phyloP scores from a whole-genome alignment of 2,113 vertebrate species.

The Irena cyanogastra region DNA sequence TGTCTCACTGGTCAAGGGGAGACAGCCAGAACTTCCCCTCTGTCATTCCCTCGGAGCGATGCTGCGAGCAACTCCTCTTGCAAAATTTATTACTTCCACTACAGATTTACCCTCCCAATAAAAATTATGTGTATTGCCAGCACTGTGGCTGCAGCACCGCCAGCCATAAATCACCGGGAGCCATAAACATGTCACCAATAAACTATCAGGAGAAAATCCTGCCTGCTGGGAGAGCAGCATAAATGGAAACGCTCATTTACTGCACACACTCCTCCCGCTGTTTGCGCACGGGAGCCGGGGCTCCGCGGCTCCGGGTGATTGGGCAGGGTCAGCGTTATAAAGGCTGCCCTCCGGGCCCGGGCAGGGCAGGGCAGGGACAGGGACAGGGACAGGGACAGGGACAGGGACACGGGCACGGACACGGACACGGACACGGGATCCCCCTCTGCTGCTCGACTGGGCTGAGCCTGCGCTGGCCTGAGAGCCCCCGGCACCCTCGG shows the following conservation, averaged over 20 bases:
- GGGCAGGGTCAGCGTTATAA: neutral
- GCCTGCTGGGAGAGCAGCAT: neutral
- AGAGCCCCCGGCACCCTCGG: neutral
- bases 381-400: neutral
- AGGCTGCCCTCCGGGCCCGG: neutral
- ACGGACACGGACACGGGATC: neutral
- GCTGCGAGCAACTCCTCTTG: neutral
- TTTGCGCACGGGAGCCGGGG: neutral
- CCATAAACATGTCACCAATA: neutral
- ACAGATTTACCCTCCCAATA: neutral
- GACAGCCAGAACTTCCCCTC: neutral
- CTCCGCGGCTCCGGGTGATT: neutral
- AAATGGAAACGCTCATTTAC: neutral
- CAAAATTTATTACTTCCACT: neutral
- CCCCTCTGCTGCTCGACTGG: neutral
- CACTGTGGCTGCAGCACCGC: neutral
- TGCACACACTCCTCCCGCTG: neutral
- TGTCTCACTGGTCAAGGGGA: neutral
- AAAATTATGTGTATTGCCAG: neutral
- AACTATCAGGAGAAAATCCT: neutral
- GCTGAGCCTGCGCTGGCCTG: accelerated
- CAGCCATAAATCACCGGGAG: slow-evolving; percentile 24
- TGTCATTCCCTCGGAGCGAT: neutral
- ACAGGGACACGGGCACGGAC: neutral
- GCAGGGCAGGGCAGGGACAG: neutral